Evolutionary conservation across 2,113 vertebrate genomes (phyloP).

Genomic region (Rattus rattus): DNA sequence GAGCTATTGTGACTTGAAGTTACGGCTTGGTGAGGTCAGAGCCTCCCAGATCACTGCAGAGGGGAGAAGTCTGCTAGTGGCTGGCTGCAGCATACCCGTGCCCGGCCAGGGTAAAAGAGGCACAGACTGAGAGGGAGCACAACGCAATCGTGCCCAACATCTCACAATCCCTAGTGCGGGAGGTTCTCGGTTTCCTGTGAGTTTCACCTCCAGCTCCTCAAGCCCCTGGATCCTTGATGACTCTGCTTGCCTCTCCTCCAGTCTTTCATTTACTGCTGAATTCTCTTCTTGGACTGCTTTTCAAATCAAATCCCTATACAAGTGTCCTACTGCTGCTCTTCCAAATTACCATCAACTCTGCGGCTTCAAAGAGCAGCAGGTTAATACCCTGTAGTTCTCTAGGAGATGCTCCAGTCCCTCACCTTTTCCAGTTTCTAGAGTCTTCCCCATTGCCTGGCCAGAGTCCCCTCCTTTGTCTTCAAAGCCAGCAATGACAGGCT

Average conservation of each 20-base stretch:
- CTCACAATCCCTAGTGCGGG: background rate
- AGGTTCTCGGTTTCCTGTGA: background rate
- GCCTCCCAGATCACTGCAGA: background rate
- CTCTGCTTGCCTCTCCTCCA: background rate
- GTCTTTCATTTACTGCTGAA: background rate
- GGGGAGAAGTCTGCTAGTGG: background rate
- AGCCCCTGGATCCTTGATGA: background rate
- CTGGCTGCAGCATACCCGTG: background rate
- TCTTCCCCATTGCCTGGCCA: background rate
- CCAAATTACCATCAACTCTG: background rate
- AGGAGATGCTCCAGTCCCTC: background rate
- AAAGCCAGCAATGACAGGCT: background rate
- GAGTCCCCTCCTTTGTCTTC: background rate
- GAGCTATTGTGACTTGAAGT: background rate
- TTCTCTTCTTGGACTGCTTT: background rate
- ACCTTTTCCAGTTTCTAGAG: background rate
- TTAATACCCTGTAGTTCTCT: background rate
- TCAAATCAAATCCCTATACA: background rate
- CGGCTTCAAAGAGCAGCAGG: background rate
- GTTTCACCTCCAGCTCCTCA: background rate
- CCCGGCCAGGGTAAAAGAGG: background rate
- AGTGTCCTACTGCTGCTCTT: background rate
- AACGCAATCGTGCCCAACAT: fast-evolving
- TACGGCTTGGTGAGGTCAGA: background rate
- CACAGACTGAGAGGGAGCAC: background rate